Base-by-base conservation (phyloP, 2,113 vertebrate genomes). In the Eudyptes chrysolophus region DNA sequence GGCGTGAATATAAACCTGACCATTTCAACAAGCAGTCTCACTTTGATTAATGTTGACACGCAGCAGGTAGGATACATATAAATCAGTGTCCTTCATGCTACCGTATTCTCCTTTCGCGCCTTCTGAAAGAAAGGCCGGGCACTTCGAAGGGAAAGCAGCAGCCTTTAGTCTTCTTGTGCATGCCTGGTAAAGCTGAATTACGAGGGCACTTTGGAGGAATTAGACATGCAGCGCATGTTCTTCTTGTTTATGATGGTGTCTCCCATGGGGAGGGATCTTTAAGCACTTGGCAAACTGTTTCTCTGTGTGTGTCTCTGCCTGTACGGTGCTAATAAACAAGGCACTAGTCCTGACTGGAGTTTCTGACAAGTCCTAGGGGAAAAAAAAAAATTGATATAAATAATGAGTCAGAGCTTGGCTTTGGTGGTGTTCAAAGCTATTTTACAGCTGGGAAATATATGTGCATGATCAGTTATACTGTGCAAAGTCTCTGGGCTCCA, bases 11-110 rank as follows among this genome's bases (percentile, higher is more conserved):
- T 99, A 97, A 98, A 98, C 96, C 97, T 99, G 96, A 98, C 98
- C 58, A 98, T 99, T 94, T 99, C 99, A 74, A 99, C 98, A 22
- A 98, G 98, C 95, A 99, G 99, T 70, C 97, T 99, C 92, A 99
- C 98, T 57, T 64, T 99, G 96, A 98, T 98, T 90, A 98, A 98
- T 21, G 96, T 98, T 66, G 98, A 99, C 93, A 98, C 98, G 4
- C 98, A 99, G 89, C 99, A 99, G 99, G 99, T 99, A 98, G 97
- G 97, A 91, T 72, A 26, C 51, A 6, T 58, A 38, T 38, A 54
- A 71, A 75, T 66, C 65, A 24, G 65, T 42, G 55, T 72, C 54
- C 36, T 92, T 66, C 25, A 4, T 32, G 58, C 68, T 60, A 22
- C 62, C 54, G 29, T 74, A 25, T 95, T 77, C 55, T 69, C n/a